Percentiles rank a stretch among this genome's conserved stretches.
These are phyloP conservation scores for Bos indicus DNA, from an alignment of 2,113 vertebrate genomes.

Conservation along the genomic window DNA sequence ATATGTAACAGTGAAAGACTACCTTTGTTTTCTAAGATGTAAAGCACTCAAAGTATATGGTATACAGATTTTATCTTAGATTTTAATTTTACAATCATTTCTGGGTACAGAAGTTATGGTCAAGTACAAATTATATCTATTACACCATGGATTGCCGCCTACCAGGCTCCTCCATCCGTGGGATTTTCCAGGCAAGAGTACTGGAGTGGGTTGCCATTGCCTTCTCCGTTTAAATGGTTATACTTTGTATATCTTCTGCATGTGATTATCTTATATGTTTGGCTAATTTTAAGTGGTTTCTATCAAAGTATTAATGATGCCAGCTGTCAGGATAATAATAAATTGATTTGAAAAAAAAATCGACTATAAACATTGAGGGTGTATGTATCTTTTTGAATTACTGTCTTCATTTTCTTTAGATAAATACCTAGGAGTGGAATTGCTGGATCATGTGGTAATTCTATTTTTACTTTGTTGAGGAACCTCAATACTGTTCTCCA, in stretches of 20 bases:
- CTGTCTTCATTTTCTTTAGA: not conserved
- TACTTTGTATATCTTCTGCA: slow-evolving; percentile 85
- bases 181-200: too few species aligned
- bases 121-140: slow-evolving; percentile 74
- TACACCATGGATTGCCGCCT: not conserved
- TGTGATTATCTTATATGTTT: slow-evolving; percentile 76
- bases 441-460: not conserved
- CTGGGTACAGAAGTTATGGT: slow-evolving; percentile 46
- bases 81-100: slow-evolving; percentile 71
- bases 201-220: too few species aligned
- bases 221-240: slow-evolving; percentile 73
- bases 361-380: not conserved
- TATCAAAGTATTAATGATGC: slow-evolving; percentile 72
- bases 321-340: slow-evolving; percentile 65
- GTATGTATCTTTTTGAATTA: not conserved
- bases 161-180: too few species aligned
- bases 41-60: slow-evolving; percentile 63
- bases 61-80: slow-evolving; percentile 81
- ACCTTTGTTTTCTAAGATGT: slow-evolving; percentile 68
- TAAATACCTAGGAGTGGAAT: not conserved
- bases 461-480: not conserved
- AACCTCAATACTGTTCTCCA: not conserved
- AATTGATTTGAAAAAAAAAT: slow-evolving; percentile 58
- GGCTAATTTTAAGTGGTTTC: slow-evolving; percentile 70
- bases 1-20: slow-evolving; percentile 73